These are phyloP conservation scores for Sphaerodactylus townsendi DNA, from an alignment of 2,113 vertebrate species.

Conservation along the genomic window DNA sequence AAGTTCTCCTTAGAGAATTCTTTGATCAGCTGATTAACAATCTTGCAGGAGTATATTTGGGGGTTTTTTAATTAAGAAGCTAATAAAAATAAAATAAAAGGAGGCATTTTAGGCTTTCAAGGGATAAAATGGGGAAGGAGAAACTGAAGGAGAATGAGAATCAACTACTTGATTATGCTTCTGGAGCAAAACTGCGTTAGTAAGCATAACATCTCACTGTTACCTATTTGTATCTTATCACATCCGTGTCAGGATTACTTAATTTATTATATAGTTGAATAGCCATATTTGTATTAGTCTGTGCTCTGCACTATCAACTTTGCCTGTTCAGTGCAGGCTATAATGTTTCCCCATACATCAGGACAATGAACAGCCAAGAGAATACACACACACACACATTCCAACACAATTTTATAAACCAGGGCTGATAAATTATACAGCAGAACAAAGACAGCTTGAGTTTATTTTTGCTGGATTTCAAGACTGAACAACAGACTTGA, in stretches of 20 bases:
- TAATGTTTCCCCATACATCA: conserved; percentile 49
- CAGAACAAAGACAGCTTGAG: conserved; percentile 58
- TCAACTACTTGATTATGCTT: conserved; percentile 50
- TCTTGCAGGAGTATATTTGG: background rate
- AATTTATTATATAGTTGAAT: conserved; percentile 66
- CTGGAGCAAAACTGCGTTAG: conserved; percentile 46
- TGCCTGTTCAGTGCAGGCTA: conserved; percentile 41
- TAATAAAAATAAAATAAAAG: background rate
- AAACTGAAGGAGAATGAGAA: conserved; percentile 38
- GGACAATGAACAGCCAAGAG: conserved; percentile 69
- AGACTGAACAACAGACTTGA: conserved; percentile 53
- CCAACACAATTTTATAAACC: background rate
- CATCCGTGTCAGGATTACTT: conserved; percentile 59
- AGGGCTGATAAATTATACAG: conserved; percentile 37
- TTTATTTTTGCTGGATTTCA: conserved; percentile 57
- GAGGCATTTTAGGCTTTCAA: conserved; percentile 17
- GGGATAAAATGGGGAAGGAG: conserved; percentile 26
- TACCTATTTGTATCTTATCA: conserved; percentile 63
- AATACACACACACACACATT: background rate
- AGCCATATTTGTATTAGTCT: conserved; percentile 63
- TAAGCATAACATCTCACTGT: conserved; percentile 46
- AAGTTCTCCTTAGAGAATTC: background rate
- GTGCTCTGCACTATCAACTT: conserved; percentile 40
- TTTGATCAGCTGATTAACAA: background rate
- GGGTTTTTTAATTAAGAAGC: conserved; percentile 12